Percentiles rank a stretch among this genome's conserved stretches.
Evolutionary conservation across 1,140 invertebrate genomes (phyloP).

Genomic region (Ylistrum balloti): DNA sequence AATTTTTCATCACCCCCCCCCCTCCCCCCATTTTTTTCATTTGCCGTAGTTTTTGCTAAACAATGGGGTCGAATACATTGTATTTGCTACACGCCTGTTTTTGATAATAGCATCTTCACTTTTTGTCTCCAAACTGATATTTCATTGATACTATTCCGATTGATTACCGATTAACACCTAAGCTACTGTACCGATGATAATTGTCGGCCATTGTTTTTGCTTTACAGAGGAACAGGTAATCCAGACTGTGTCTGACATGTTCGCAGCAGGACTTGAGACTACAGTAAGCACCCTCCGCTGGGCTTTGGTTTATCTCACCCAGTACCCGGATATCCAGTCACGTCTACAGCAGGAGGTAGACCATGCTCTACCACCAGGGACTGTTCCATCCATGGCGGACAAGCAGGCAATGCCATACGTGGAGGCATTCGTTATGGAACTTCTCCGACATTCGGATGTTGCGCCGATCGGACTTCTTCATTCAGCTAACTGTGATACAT

Average conservation of each 20-base stretch:
- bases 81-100: background rate
- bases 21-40: too few species aligned
- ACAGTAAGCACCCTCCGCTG: constrained; percentile 92
- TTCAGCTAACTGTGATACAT: constrained; percentile 67
- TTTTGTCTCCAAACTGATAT: too few species aligned
- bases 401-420: constrained; percentile 57
- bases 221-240: constrained; percentile 67
- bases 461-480: constrained; percentile 80
- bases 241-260: constrained; percentile 87
- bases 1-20: too few species aligned
- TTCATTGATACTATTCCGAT: too few species aligned
- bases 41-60: too few species aligned
- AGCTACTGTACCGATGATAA: too few species aligned
- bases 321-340: constrained; percentile 88
- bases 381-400: constrained; percentile 48
- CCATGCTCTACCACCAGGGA: constrained; percentile 46
- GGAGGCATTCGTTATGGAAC: constrained; percentile 63
- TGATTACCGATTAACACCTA: too few species aligned
- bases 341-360: constrained; percentile 94
- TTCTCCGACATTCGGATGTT: constrained; percentile 63
- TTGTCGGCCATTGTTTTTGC: too few species aligned
- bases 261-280: constrained; percentile 95
- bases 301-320: constrained; percentile 91
- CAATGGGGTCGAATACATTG: too few species aligned
- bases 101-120: too few species aligned